Evolutionary conservation across 2,797 vertebrate species (phyloP).

Genomic region (Ctenopoma multispine): DNA sequence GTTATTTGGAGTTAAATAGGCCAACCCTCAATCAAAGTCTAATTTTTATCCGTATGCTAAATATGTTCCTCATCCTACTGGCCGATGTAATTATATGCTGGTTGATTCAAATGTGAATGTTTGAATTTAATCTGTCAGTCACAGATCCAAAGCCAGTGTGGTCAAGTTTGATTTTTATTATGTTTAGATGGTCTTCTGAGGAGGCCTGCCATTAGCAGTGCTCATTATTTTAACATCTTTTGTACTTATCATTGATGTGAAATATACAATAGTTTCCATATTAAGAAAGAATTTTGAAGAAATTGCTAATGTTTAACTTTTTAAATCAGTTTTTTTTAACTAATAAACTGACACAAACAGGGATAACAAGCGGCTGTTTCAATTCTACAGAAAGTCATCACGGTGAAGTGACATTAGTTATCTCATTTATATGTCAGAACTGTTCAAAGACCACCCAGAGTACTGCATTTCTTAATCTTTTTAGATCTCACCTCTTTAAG

Average conservation of each 20-base stretch:
- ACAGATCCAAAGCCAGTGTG: conserved; percentile 22
- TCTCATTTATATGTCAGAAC: background rate
- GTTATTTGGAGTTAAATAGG: conserved; percentile 54
- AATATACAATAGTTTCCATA: background rate
- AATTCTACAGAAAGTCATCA: conserved; percentile 6
- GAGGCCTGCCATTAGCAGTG: conserved; percentile 41
- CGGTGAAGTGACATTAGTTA: conserved; percentile 11
- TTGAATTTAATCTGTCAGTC: conserved; percentile 39
- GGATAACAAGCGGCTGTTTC: conserved; percentile 21
- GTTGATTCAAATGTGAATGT: conserved; percentile 41
- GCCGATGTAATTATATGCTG: conserved; percentile 46
- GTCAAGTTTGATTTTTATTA: conserved; percentile 38
- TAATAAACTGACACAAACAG: background rate
- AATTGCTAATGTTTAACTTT: conserved; percentile 6
- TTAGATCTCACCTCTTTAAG: conserved; percentile 17
- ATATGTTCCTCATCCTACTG: conserved; percentile 55
- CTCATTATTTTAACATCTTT: conserved; percentile 24
- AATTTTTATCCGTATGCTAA: conserved; percentile 45
- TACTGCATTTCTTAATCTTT: conserved; percentile 19
- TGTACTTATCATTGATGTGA: conserved; percentile 14
- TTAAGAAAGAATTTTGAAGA: background rate
- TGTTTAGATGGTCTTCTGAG: conserved; percentile 25
- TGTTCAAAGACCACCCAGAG: conserved; percentile 56
- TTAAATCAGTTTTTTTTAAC: conserved; percentile 1
- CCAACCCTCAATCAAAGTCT: conserved; percentile 47